These are phyloP conservation scores for Dryadula phaetusa DNA, from an alignment of 2,888 invertebrate genomes.

Conservation along the genomic window DNA sequence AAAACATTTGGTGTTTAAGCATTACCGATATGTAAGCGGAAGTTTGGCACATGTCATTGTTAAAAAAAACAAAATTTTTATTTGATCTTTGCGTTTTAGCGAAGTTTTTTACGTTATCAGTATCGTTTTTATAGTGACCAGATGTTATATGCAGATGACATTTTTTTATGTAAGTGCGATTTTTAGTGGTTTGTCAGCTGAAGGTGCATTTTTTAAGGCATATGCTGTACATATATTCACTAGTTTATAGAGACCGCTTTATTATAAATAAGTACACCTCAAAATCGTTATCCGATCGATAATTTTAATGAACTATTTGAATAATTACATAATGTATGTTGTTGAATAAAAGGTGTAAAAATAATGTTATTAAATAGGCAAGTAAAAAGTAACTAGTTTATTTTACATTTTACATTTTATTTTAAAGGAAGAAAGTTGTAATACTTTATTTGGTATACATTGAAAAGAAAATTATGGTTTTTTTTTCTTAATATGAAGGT, in stretches of 20 bases:
- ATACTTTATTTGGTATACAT: no score
- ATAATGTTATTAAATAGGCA: neutral
- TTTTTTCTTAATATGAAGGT: no score
- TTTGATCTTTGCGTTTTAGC: conserved; percentile 71
- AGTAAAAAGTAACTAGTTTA: neutral
- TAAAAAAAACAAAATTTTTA: conserved; percentile 60
- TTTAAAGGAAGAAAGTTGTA: no score
- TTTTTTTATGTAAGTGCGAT: conserved; percentile 74
- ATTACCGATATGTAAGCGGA: conserved; percentile 55
- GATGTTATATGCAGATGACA: conserved; percentile 84
- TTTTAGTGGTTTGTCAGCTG: conserved; percentile 73
- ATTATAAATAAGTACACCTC: conserved; percentile 14
- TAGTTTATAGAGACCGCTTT: conserved; percentile 29
- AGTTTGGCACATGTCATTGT: conserved; percentile 73
- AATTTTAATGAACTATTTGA: conserved; percentile 9
- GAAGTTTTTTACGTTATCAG: conserved; percentile 63
- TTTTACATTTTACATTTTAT: no score
- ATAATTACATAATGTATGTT: conserved; percentile 3
- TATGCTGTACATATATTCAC: conserved; percentile 69
- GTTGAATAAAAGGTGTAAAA: neutral
- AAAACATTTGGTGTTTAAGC: conserved; percentile 34
- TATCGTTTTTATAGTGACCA: conserved; percentile 73
- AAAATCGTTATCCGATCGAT: conserved; percentile 16
- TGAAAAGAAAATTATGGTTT: no score
- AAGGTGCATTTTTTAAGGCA: conserved; percentile 70